A percentile compares a stretch with the other conserved stretches of the same genome.
Evolutionary conservation across 2,888 invertebrate species (phyloP).

Genomic region (Stenurella melanura): DNA sequence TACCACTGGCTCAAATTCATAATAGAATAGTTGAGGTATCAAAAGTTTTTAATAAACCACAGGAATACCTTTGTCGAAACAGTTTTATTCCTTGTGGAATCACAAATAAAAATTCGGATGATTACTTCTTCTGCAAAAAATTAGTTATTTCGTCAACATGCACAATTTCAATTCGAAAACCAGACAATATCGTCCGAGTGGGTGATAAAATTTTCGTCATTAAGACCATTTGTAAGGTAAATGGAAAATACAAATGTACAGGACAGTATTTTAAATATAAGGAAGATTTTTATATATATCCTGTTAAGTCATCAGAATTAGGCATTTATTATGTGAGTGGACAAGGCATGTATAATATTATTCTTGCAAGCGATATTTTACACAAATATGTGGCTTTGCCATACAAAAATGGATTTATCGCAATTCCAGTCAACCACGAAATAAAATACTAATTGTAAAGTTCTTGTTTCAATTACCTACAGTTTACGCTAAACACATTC

Average conservation of each 20-base stretch:
- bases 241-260: slow-evolving; percentile 9
- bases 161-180: background rate
- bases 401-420: background rate
- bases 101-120: background rate
- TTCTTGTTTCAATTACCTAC: background rate
- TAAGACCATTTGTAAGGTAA: background rate
- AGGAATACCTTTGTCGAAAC: background rate
- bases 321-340: slow-evolving; percentile 5
- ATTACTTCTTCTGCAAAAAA: background rate
- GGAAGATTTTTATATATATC: background rate
- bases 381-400: slow-evolving; percentile 10
- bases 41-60: background rate
- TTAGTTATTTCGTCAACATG: background rate
- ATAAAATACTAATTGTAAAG: background rate
- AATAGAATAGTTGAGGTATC: slow-evolving; percentile 5
- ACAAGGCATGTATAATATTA: background rate
- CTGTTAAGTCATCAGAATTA: background rate
- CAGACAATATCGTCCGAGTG: background rate
- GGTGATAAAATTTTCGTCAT: background rate
- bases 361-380: background rate
- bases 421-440: background rate
- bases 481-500: background rate
- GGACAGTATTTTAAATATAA: background rate
- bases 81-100: slow-evolving; percentile 12
- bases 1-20: background rate